A percentile compares a stretch with the other conserved stretches of the same genome.
phyloP scores from a whole-genome alignment of 2,113 vertebrate species.

The Oryzias celebensis region DNA sequence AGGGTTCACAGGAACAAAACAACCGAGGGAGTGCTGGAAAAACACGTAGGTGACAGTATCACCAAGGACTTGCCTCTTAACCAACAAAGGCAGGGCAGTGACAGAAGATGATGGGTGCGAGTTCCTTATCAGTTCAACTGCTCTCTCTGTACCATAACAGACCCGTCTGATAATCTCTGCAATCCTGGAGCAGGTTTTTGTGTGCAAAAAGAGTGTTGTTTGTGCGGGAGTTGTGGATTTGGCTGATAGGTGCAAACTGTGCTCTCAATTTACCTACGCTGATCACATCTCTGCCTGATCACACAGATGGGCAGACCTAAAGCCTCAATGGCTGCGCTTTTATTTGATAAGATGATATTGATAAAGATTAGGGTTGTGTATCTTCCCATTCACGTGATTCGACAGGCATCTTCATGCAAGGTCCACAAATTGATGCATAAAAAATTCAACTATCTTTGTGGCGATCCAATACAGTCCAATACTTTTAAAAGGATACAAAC shows the following conservation, averaged over 20 bases:
- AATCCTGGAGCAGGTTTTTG: conserved; percentile 1
- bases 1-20: not conserved
- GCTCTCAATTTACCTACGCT: conserved; percentile 53
- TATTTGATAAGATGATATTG: too few species aligned
- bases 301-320: too few species aligned
- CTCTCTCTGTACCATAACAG: conserved; percentile 31
- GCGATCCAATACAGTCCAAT: too few species aligned
- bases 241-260: conserved; percentile 57
- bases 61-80: conserved; percentile 11
- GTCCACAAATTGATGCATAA: too few species aligned
- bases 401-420: too few species aligned
- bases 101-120: conserved; percentile 20
- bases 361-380: too few species aligned
- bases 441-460: too few species aligned
- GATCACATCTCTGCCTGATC: conserved; percentile 55
- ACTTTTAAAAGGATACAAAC: too few species aligned
- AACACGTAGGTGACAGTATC: conserved; percentile 30
- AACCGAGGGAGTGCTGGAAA: conserved; percentile 19
- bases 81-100: conserved; percentile 24
- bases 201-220: not conserved
- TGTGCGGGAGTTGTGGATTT: conserved; percentile 31
- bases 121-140: conserved; percentile 43
- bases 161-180: conserved; percentile 16
- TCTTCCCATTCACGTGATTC: too few species aligned
- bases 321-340: too few species aligned